phyloP scores from a whole-genome alignment of 2,797 vertebrate species.

The Tarsius wallacei region DNA sequence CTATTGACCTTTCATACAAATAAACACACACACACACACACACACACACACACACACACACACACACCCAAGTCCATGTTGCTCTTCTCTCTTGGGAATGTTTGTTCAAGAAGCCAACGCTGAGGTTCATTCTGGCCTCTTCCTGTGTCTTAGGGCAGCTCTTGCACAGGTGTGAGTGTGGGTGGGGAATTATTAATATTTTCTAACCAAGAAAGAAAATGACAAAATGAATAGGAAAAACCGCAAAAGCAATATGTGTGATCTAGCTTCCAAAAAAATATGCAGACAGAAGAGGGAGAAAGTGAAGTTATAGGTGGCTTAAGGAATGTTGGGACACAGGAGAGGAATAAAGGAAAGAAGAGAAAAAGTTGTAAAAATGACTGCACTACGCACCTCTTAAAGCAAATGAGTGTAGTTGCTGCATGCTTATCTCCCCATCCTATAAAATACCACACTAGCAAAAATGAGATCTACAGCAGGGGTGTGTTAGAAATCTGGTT shows the following conservation, averaged over 20 bases:
- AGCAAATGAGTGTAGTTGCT: neutral
- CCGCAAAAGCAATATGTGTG: conserved; percentile 79
- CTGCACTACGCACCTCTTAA: neutral
- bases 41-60: neutral
- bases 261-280: conserved; percentile 78
- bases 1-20: neutral
- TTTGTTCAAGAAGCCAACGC: conserved; percentile 63
- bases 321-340: neutral
- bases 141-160: conserved; percentile 46
- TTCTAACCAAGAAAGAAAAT: conserved; percentile 78
- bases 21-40: neutral
- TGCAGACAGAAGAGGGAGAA: neutral
- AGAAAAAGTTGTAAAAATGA: neutral
- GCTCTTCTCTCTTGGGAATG: neutral
- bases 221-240: conserved; percentile 79
- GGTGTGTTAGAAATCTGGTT: neutral
- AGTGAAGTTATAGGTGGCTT: neutral
- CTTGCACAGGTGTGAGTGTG: conserved; percentile 82
- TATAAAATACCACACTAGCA: neutral
- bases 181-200: conserved; percentile 67
- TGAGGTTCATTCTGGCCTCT: neutral
- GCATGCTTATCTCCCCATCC: neutral
- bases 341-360: neutral
- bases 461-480: neutral
- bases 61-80: fast-evolving